Base-by-base conservation (phyloP, 2,113 vertebrate genomes). In the Tachysurus fulvidraco region DNA sequence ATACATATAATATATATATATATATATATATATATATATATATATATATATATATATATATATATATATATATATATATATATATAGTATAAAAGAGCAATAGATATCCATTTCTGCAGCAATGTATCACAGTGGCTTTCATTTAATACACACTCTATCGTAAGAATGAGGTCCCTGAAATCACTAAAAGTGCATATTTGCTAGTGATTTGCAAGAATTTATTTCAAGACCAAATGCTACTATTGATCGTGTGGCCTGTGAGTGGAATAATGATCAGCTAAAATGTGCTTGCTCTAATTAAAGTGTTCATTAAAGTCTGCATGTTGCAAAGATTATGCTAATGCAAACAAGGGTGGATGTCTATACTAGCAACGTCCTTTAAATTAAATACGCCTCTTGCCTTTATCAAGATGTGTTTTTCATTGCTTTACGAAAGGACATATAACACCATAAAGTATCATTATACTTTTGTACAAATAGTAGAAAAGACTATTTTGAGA, bases 291-390 rank as follows among this genome's bases (percentile, higher is more conserved):
- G 19, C 17, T 57, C 50, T 83, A 85, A 88, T 87, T 88, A 81
- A 86, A 67, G 36, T 12, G 79, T 36, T 59, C 19, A 78, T 73
- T 88, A 83, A 85, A 87, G 81, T 81, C 77, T n/a, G 81, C n/a
- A 83, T 84, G 80, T 46, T 83, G 57, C 52, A 57, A 90, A 73
- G 79, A 82, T 79, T 82, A 88, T 88, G 59, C 59, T 81, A 84
- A 86, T 83, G 62, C 67, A 78, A 64, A 78, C 65, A 80, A 59
- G n/a, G 69, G n/a, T 36, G n/a, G 28, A 64, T 41, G 83, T 52
- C 54, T 78, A 67, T 44, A 57, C 69, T 74, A 82, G 55, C 86
- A 82, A 10, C 36, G 60, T 3, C 23, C 17, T 83, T 85, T 83
- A n/a, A 50, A 44, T 54, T 74, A 83, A 60, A 80, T 84, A 50